Base-by-base conservation (phyloP, 2,888 invertebrate genomes). In the Arge pagana region DNA sequence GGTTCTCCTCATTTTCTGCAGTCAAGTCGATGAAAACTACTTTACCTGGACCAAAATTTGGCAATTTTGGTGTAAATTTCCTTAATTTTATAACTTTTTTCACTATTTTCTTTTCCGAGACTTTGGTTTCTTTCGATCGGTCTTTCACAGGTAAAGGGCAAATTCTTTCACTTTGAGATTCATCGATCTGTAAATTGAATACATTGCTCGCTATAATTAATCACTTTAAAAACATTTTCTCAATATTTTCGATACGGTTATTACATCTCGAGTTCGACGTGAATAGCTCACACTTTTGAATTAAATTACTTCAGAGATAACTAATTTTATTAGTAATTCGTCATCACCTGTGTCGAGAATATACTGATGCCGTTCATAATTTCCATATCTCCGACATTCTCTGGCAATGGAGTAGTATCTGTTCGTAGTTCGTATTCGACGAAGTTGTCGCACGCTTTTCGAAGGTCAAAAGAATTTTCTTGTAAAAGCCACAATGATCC, bases 401-500 rank as follows among this genome's bases (percentile, higher is more conserved):
- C 45, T 5, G 33, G 31, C 8, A 33, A 35, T 45, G 33, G 24
- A 23, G 24, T 45, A 33, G 35, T 23, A n/a, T 30, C 33, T 15
- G 13, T 35, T 10, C 28, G 23, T 7, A 33, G 1, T 33, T 45
- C 45, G 8, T 33, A 45, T 33, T 23, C 35, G 33, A 45, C 24
- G 45, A 71, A 72, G 37, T 63, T 58, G 5, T 62, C 59, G 43
- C 68, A 66, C 2, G 62, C 62, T 55, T 57, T 57, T 42, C 57
- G 52, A 10, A 68, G 37, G 51, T 74, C 66, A 43, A 71, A 67
- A 3, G 59, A 62, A 53, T 65, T 60, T 37, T 66, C 58, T 40
- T 67, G 64, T 57, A 75, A 54, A 10, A 71, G 57, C 62, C 70
- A 70, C 23, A 58, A 41, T 2, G 71, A 72, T 48, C 60, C 60